Conservation (phyloP, 1,140 invertebrate species). For the Conus ventricosus region DNA sequence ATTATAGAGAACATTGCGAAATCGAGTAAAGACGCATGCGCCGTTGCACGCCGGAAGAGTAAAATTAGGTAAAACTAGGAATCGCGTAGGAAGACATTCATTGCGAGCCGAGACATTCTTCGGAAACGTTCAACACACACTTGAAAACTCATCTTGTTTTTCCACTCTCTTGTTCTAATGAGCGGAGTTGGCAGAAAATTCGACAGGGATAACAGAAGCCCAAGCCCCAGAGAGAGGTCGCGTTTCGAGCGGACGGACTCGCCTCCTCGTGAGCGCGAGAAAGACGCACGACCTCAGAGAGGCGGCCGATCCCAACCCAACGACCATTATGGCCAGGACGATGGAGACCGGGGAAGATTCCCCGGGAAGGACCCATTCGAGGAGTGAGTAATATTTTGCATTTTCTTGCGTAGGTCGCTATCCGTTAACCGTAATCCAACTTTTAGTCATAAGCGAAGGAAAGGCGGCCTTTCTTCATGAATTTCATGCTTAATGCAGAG, state of each 20-base stretch:
- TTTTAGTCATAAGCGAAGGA: no score
- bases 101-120: background rate
- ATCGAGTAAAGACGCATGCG: constrained; percentile 10
- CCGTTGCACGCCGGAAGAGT: background rate
- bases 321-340: constrained; percentile 13
- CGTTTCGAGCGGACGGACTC: constrained; percentile 23
- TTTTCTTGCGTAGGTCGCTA: no score
- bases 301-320: background rate
- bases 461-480: no score
- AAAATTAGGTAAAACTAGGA: background rate
- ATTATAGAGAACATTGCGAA: background rate
- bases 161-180: constrained; percentile 31
- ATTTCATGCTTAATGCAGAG: no score
- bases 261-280: constrained; percentile 32
- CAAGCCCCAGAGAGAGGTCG: constrained; percentile 28
- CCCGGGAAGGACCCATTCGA: background rate
- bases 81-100: background rate
- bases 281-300: constrained; percentile 3
- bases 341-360: background rate
- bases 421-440: no score
- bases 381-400: no score
- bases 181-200: constrained; percentile 38
- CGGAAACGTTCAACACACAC: background rate
- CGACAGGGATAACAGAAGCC: constrained; percentile 31
- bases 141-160: background rate